Evolutionary conservation across 2,888 invertebrate species (phyloP).

Genomic region (Trachelus iudaicus): DNA sequence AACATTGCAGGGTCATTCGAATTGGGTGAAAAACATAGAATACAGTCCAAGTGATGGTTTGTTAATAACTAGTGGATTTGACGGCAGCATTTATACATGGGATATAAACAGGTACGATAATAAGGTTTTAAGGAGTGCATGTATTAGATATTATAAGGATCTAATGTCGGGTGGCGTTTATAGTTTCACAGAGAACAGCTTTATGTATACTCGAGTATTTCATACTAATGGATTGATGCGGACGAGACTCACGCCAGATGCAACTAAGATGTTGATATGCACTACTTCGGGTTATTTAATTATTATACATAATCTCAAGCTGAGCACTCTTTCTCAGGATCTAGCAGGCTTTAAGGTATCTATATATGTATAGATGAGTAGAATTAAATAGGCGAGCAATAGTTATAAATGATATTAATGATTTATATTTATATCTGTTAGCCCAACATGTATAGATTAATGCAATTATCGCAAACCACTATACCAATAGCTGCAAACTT

Average conservation of each 20-base stretch:
- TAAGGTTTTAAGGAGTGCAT: not conserved
- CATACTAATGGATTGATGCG: conserved; percentile 88
- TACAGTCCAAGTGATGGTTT: conserved; percentile 86
- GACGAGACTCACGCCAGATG: conserved; percentile 87
- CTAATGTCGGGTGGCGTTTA: conserved; percentile 1
- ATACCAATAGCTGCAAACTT: conserved; percentile 84
- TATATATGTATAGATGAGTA: conserved; percentile 6
- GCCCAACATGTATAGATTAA: conserved; percentile 89
- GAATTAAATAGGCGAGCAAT: not conserved
- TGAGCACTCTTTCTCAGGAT: conserved; percentile 82
- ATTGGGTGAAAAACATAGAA: conserved; percentile 97
- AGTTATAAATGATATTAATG: not conserved
- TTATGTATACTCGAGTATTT: conserved; percentile 84
- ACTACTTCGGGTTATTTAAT: conserved; percentile 92
- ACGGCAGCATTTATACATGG: conserved; percentile 95
- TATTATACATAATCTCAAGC: conserved; percentile 88
- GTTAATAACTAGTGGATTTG: conserved; percentile 91
- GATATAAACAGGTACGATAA: conserved; percentile 81
- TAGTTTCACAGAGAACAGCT: conserved; percentile 77
- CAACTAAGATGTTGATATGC: conserved; percentile 88
- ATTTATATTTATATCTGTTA: conserved; percentile 63
- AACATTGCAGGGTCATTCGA: conserved; percentile 86
- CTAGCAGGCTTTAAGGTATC: conserved; percentile 84
- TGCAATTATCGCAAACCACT: conserved; percentile 86
- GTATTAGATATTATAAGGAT: not conserved